These are phyloP conservation scores for Aplidium turbinatum DNA, from an alignment of 23 tunicate genomes.

Conservation along the genomic window DNA sequence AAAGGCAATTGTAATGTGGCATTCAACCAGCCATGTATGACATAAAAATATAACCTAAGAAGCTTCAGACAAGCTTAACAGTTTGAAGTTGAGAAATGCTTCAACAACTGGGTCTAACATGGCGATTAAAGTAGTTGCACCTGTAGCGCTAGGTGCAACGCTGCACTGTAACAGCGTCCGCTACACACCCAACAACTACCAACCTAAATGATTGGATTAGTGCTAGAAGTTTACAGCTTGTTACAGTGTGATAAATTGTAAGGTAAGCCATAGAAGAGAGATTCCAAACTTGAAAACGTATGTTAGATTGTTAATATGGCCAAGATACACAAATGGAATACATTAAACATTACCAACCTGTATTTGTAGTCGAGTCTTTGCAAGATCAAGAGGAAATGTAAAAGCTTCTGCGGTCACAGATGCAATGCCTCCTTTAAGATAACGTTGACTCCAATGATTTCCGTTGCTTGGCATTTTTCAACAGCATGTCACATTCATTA, in stretches of 20 bases:
- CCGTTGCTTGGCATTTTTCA: conserved; percentile 5
- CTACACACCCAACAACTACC: no score
- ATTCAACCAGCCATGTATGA: background rate
- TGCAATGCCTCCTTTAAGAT: conserved; percentile 60
- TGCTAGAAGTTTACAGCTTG: no score
- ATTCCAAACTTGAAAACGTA: no score
- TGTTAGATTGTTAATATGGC: background rate
- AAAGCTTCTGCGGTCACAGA: conserved; percentile 68
- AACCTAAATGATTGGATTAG: no score
- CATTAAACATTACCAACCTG: conserved; percentile 31
- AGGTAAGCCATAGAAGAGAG: no score
- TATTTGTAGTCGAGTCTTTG: conserved; percentile 71
- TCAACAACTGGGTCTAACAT: no score
- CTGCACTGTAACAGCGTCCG: no score
- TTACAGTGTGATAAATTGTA: background rate
- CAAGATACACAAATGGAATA: background rate
- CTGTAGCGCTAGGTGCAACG: no score
- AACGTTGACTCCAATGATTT: conserved; percentile 44
- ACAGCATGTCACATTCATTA: no score
- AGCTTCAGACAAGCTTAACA: background rate
- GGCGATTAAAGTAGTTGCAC: no score
- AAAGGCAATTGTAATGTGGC: conserved; percentile 1
- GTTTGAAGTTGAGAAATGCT: background rate
- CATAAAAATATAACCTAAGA: background rate
- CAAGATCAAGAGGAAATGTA: conserved; percentile 76